Conservation (phyloP, 1,140 invertebrate genomes). For the Tetragonula clypearis region DNA sequence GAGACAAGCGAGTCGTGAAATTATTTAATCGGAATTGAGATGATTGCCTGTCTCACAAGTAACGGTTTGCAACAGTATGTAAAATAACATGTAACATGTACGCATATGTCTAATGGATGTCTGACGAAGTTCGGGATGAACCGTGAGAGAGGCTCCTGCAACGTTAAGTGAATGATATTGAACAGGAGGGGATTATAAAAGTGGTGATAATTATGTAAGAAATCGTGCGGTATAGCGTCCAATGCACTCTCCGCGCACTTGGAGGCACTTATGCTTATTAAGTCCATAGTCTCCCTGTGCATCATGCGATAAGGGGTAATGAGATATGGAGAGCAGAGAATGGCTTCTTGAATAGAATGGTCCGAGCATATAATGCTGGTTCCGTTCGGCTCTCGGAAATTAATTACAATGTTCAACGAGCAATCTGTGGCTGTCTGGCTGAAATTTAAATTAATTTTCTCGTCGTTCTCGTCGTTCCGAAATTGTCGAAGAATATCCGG, state of each 20-base stretch:
- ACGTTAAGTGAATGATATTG: not conserved
- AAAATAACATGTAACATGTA: not conserved
- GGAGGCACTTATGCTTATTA: conserved; percentile 60
- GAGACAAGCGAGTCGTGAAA: not conserved
- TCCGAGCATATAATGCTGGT: conserved; percentile 22
- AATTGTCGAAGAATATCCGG: not conserved
- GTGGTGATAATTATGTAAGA: conserved; percentile 29
- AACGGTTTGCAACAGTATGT: no score
- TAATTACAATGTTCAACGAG: conserved; percentile 30
- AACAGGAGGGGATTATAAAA: not conserved
- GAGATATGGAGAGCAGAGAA: conserved; percentile 36
- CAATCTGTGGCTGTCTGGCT: not conserved
- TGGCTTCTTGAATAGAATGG: conserved; percentile 51
- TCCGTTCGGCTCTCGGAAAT: conserved; percentile 31
- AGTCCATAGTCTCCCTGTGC: conserved; percentile 53
- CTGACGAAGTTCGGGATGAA: not conserved
- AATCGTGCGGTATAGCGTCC: not conserved
- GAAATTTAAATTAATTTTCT: conserved; percentile 9
- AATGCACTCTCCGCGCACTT: not conserved
- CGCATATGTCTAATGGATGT: not conserved
- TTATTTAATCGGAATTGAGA: not conserved
- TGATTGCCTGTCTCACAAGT: no score
- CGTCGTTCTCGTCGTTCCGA: not conserved
- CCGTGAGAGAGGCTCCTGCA: not conserved
- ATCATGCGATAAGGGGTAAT: conserved; percentile 46